Evolutionary conservation across 2,797 vertebrate genomes (phyloP), one percentile per base, ranked within the genome.

Genomic region (Sebastes oblongus): DNA sequence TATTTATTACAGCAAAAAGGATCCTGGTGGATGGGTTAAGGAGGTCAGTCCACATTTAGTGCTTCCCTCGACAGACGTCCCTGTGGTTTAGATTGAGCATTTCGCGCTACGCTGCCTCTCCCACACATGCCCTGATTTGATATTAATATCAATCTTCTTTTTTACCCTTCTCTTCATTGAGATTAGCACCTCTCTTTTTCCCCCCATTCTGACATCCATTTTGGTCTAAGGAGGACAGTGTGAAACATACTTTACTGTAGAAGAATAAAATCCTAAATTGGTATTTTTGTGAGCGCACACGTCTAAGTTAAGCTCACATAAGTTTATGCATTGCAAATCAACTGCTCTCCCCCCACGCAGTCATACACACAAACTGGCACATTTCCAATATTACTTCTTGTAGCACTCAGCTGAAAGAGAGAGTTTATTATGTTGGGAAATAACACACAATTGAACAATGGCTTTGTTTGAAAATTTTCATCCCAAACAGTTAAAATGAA

Each of bases 81-180:
- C 83, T 62, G 80, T 46, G 83, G 90, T 89, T 90, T 88, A 97
- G 96, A 98, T 98, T 97, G 96, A 96, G 95, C 93, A 95, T 97
- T 98, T 98, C 97, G 96, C 96, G 97, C 94, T 95, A 97, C 94
- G 94, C 92, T 97, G 97, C 95, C 93, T 96, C 95, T 93, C 91
- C 85, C 94, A 95, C 96, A 70, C 89, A 91, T 76, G 32, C 68
- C 86, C 94, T 97, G 95, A 97, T 98, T 97, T 96, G 94, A 94
- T 96, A 97, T 97, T 97, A 97, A 98, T 98, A 98, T 98, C 97
- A 96, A 97, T 95, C 91, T 91, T 91, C 92, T 95, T 94, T 94
- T 94, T 95, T 91, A 88, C 81, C 86, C 78, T 86, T 87, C 84
- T 94, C 89, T 91, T 93, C 80, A 91, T 91, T 93, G 90, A 92